Percentiles rank a stretch among this genome's conserved stretches.
Evolutionary conservation across 2,113 vertebrate genomes (phyloP).

Genomic region (Engystomops pustulosus): DNA sequence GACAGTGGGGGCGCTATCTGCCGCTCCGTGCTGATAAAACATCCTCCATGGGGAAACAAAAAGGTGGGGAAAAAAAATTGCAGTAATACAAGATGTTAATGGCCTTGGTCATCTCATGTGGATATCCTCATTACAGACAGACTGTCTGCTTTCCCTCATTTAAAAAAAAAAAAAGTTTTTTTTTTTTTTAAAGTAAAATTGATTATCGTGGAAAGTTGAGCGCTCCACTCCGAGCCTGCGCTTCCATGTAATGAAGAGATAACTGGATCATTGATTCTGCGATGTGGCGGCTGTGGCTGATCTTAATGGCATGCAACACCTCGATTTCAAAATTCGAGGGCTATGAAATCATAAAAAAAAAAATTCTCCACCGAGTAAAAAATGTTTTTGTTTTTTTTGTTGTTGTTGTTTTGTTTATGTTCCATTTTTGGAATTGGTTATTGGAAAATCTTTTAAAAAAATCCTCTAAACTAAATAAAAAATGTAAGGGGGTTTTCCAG

Average conservation of each 20-base stretch:
- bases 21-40: conserved; percentile 39
- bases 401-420: no score
- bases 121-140: conserved; percentile 1
- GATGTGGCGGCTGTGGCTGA: neutral
- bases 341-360: no score
- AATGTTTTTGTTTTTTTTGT: no score
- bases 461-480: no score
- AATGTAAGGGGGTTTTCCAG: no score
- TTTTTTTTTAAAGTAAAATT: conserved; percentile 16
- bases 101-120: conserved; percentile 14
- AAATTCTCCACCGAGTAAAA: no score
- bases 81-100: conserved; percentile 42
- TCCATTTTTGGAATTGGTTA: no score
- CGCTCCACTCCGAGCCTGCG: neutral
- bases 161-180: neutral
- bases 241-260: conserved; percentile 44
- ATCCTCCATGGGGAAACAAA: conserved; percentile 25
- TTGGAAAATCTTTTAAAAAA: no score
- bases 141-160: conserved; percentile 30
- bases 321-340: no score
- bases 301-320: conserved; percentile 41
- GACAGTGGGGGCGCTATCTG: neutral
- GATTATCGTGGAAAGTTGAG: conserved; percentile 37
- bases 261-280: conserved; percentile 44
- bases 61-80: neutral